Percentiles rank a stretch among this genome's conserved stretches.
Conservation (phyloP, 2,888 invertebrate genomes). For the Hybos culiciformis region DNA sequence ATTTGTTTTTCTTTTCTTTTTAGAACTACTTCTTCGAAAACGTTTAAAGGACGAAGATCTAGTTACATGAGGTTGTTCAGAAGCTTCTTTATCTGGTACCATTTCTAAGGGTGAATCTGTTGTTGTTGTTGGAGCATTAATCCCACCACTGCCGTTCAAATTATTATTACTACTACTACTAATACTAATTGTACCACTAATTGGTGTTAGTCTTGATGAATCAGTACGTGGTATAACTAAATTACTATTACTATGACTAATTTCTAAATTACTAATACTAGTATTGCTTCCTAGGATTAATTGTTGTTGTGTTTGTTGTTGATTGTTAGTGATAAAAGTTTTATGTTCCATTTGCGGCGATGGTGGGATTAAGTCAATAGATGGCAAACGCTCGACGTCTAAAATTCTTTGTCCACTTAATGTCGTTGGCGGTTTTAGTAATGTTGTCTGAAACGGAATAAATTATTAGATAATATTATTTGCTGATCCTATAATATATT, state of each 20-base stretch:
- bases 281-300: conserved; percentile 23
- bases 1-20: conserved; percentile 39
- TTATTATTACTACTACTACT: conserved; percentile 2
- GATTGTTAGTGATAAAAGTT: conserved; percentile 15
- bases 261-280: conserved; percentile 16
- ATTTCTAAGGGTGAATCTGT: background rate
- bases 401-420: conserved; percentile 28
- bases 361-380: conserved; percentile 32
- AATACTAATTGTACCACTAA: background rate
- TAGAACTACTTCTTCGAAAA: conserved; percentile 57
- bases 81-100: background rate
- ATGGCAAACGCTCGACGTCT: conserved; percentile 31
- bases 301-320: conserved; percentile 22
- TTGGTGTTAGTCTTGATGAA: conserved; percentile 3
- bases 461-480: too few relatives aligned
- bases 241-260: conserved; percentile 17
- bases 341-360: conserved; percentile 30
- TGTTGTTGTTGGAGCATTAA: conserved; percentile 1
- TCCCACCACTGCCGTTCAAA: background rate
- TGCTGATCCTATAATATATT: too few relatives aligned
- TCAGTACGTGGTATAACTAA: conserved; percentile 6
- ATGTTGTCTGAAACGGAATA: too few relatives aligned
- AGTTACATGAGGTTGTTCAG: conserved; percentile 36
- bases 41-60: conserved; percentile 61
- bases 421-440: conserved; percentile 32